Evolutionary conservation across 2,888 invertebrate species (phyloP), one percentile per base, ranked within the genome.

Genomic region (Fragum whitleyi): DNA sequence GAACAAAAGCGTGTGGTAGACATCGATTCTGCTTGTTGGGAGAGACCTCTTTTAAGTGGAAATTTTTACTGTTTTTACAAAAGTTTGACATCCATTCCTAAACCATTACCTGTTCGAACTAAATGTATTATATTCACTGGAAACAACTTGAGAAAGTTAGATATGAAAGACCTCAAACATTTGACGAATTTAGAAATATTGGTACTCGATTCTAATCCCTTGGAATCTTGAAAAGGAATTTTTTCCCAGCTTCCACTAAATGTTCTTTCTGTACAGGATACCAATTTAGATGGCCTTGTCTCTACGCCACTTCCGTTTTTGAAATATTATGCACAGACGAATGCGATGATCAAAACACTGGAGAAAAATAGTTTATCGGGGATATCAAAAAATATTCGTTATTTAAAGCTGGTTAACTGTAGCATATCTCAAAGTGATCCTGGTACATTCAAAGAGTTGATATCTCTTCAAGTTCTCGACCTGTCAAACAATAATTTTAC

Each of bases 111-210:
- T n/a, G 14, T 19, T n/a, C 11, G 61, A 32, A 61, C 61, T 5
- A 26, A 32, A 0, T 61, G 61, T 32, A 19, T 61, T 3, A 21
- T 61, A 16, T 61, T 61, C 32, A 14, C 26, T 19, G 57, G 57
- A 57, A 57, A 57, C 21, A 23, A 57, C 9, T 19, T 61, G 32
- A 61, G 28, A 6, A 11, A 11, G 32, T n/a, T 61, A 29, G 16
- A n/a, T 14, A 32, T 5, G 7, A 16, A 26, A 16, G 61, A 32
- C 32, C 14, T 61, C 32, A 29, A n/a, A 32, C 32, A 61, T 29
- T 61, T 61, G 32, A 61, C 32, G 19, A 61, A 61, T 61, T 61
- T 61, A 32, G 16, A 61, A 61, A 61, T 61, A 32, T 32, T 61
- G 19, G 7, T 61, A 11, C 29, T 32, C 2, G 61, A 61, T 19